These are phyloP conservation scores for Schizopygopsis pylzovi DNA, from an alignment of 2,797 vertebrate genomes.

Conservation along the genomic window DNA sequence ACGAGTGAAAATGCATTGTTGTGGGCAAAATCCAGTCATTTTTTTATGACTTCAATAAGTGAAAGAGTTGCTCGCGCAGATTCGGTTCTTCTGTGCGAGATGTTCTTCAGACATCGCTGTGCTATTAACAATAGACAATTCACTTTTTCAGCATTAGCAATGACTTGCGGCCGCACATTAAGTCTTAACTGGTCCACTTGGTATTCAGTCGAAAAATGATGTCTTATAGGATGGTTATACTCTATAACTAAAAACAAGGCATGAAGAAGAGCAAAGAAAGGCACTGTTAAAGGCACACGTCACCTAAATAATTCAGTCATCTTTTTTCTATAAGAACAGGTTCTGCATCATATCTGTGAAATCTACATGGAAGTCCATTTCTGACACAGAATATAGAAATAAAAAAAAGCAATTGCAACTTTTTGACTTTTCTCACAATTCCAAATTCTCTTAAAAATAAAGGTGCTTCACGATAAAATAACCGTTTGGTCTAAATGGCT, in stretches of 20 bases:
- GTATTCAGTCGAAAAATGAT: not conserved
- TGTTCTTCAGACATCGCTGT: not conserved
- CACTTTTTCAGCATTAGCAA: not conserved
- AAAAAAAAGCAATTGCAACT: not conserved
- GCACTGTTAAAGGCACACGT: slow-evolving; percentile 32
- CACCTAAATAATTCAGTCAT: slow-evolving; percentile 12
- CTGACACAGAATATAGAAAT: not conserved
- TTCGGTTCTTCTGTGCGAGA: not conserved
- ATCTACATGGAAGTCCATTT: not conserved
- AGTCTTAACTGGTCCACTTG: not conserved
- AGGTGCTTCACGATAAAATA: too few relatives aligned
- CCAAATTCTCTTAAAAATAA: too few relatives aligned
- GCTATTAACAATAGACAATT: not conserved
- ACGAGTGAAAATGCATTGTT: not conserved
- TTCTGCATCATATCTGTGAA: not conserved
- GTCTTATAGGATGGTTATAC: not conserved
- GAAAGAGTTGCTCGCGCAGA: not conserved
- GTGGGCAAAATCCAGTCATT: not conserved
- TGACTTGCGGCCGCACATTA: not conserved
- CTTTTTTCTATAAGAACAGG: not conserved
- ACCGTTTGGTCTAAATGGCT: too few relatives aligned
- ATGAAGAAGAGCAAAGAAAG: slow-evolving; percentile 6
- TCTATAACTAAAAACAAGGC: not conserved
- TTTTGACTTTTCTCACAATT: not conserved
- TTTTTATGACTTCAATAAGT: not conserved